Percentiles rank a stretch among this genome's conserved stretches.
These are phyloP conservation scores for Heterodera schachtii DNA, from an alignment of 1,140 invertebrate species.

Conservation along the genomic window DNA sequence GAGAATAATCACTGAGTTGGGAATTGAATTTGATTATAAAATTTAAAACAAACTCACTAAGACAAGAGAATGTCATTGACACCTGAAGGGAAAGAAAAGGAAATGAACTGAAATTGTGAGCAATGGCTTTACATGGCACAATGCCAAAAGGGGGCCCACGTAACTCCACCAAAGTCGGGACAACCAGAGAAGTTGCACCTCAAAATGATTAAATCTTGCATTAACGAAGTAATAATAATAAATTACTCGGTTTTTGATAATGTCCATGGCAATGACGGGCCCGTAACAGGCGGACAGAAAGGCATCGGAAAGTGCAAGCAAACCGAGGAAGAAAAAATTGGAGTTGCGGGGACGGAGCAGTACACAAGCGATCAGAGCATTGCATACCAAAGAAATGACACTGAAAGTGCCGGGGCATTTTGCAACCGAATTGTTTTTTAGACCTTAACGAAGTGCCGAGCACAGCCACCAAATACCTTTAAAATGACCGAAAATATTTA, in stretches of 20 bases:
- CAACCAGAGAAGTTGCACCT: constrained; percentile 46
- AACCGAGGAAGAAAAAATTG: constrained; percentile 54
- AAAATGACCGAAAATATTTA: not conserved
- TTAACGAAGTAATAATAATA: not conserved
- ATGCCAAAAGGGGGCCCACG: constrained; percentile 49
- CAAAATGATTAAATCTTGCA: constrained; percentile 10
- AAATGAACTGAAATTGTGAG: not conserved
- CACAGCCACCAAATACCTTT: constrained; percentile 49
- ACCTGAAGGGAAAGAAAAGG: not conserved
- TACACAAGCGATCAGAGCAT: constrained; percentile 48
- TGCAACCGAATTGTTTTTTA: not conserved
- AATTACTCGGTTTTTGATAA: constrained; percentile 40
- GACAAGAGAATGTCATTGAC: constrained; percentile 58
- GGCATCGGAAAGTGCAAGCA: constrained; percentile 47
- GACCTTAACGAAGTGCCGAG: constrained; percentile 38
- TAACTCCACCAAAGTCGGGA: constrained; percentile 48
- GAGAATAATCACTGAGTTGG: constrained; percentile 48
- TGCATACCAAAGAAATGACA: constrained; percentile 49
- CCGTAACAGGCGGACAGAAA: constrained; percentile 53
- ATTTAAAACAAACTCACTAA: constrained; percentile 23
- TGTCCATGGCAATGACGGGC: constrained; percentile 55
- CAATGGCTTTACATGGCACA: constrained; percentile 39
- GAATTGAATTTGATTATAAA: not conserved
- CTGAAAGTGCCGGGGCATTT: constrained; percentile 22
- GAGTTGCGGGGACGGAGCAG: constrained; percentile 47